phyloP scores from a whole-genome alignment of 2,797 vertebrate species.

The Coilia nasus region DNA sequence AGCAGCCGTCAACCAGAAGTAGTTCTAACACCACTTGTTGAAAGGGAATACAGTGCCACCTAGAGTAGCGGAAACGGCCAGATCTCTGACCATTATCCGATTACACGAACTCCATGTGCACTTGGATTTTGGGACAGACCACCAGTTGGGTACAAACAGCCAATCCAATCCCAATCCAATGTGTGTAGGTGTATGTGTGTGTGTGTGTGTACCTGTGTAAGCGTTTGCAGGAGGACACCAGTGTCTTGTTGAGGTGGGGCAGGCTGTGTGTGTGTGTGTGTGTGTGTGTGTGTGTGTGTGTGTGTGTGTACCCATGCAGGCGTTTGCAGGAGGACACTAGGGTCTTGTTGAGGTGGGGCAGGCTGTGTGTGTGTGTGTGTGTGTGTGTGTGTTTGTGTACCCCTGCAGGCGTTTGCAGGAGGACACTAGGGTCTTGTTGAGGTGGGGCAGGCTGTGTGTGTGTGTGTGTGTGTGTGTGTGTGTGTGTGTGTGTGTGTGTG shows the following conservation, averaged over 20 bases:
- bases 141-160: too few species aligned
- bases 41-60: too few species aligned
- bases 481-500: constrained; percentile 14
- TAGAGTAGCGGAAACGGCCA: too few species aligned
- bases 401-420: neutral
- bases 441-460: neutral
- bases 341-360: neutral
- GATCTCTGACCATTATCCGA: too few species aligned
- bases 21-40: too few species aligned
- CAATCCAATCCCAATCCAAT: too few species aligned
- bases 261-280: constrained; percentile 58
- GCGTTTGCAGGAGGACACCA: constrained; percentile 88
- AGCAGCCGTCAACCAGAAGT: too few species aligned
- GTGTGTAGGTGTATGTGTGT: neutral
- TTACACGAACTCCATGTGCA: too few species aligned
- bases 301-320: neutral
- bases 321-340: neutral
- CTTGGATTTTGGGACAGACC: too few species aligned
- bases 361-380: neutral
- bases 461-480: neutral
- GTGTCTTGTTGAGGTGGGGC: constrained; percentile 92
- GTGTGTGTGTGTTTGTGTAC: constrained; percentile 5
- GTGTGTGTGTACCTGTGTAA: constrained; percentile 82
- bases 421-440: neutral
- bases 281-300: constrained; percentile 5